Conservation (phyloP, 2,797 vertebrate genomes). For the Argya squamiceps region DNA sequence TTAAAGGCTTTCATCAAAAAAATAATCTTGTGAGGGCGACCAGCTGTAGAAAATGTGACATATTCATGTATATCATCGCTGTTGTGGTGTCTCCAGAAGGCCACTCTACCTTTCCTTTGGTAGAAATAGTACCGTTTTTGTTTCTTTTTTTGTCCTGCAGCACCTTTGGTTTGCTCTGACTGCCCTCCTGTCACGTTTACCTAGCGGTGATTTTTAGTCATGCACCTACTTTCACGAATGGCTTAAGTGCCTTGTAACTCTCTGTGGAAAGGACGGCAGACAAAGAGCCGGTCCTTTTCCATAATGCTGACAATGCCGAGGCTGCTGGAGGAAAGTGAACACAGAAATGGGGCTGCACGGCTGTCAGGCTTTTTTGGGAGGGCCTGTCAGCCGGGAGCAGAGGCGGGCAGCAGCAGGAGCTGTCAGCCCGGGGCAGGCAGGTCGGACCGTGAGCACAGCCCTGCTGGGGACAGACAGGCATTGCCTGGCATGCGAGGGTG, state of each 20-base stretch:
- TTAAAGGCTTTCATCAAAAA: not conserved
- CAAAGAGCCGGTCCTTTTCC: not conserved
- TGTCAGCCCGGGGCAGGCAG: not conserved
- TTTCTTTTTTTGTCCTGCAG: not conserved
- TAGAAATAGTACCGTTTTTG: not conserved
- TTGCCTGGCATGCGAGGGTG: not conserved
- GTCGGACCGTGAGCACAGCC: rapidly evolving
- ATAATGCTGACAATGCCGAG: not conserved
- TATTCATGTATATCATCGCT: not conserved
- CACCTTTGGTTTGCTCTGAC: not conserved
- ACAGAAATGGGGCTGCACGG: not conserved
- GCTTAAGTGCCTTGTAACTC: not conserved
- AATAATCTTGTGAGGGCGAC: not conserved
- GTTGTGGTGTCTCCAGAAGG: not conserved
- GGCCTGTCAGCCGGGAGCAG: not conserved
- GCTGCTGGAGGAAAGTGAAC: not conserved
- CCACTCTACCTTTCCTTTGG: not conserved
- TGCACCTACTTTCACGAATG: not conserved
- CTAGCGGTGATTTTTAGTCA: rapidly evolving
- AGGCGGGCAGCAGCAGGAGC: not conserved
- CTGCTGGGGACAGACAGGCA: not conserved
- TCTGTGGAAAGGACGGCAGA: not conserved
- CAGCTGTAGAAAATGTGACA: not conserved
- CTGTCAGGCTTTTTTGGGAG: not conserved
- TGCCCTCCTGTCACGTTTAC: not conserved